A percentile compares a stretch with the other conserved stretches of the same genome.
phyloP scores from a whole-genome alignment of 2,797 vertebrate species.

The Pelochelys cantorii region DNA sequence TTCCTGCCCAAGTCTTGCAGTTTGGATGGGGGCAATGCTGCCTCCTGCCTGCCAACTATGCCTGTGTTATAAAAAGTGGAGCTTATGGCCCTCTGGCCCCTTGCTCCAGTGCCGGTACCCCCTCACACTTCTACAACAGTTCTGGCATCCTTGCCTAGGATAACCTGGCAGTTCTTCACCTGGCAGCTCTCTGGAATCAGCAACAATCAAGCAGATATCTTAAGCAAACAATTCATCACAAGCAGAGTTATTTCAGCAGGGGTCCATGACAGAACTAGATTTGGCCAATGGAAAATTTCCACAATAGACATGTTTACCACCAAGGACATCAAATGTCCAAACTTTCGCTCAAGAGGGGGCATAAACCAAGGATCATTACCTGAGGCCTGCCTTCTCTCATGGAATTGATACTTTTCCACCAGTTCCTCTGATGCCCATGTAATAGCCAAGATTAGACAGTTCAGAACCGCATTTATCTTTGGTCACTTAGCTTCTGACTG shows the following conservation, averaged over 20 bases:
- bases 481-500: no score
- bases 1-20: no score
- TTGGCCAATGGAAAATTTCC: not conserved
- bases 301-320: not conserved
- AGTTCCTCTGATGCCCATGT: not conserved
- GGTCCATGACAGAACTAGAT: not conserved
- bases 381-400: not conserved
- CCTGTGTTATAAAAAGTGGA: no score
- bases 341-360: not conserved
- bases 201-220: not conserved
- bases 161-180: not conserved
- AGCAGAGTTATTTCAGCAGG: not conserved
- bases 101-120: no score
- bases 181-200: not conserved
- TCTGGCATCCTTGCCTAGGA: not conserved
- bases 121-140: no score
- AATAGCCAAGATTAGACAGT: not conserved
- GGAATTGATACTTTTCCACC: not conserved
- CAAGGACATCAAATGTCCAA: not conserved
- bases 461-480: no score
- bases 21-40: no score
- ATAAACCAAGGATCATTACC: not conserved
- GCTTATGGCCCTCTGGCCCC: no score
- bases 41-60: no score
- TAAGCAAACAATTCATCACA: not conserved